Evolutionary conservation across 2,888 invertebrate species (phyloP).

Genomic region (Nebria brevicollis): DNA sequence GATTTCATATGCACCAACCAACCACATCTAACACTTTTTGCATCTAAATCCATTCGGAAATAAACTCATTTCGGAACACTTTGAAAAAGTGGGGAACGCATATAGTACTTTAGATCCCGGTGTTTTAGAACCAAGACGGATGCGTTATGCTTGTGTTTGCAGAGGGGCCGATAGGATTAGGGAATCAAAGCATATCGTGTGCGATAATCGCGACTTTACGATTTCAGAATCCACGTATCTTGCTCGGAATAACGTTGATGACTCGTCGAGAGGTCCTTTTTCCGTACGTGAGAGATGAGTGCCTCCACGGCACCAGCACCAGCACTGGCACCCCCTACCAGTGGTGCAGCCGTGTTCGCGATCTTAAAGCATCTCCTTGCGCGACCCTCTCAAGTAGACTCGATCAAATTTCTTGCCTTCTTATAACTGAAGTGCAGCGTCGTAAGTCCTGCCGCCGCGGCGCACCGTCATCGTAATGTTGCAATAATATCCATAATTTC

Average conservation of each 20-base stretch:
- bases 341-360: background rate
- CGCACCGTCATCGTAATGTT: conserved; percentile 33
- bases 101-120: background rate
- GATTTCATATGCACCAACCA: background rate
- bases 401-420: conserved; percentile 36
- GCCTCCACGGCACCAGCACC: background rate
- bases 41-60: background rate
- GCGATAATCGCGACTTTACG: conserved; percentile 60
- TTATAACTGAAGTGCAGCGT: conserved; percentile 34
- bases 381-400: conserved; percentile 9
- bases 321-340: no score
- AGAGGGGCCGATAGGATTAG: conserved; percentile 49
- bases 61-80: no score
- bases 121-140: background rate
- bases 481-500: conserved; percentile 47
- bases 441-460: conserved; percentile 24
- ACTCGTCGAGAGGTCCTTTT: conserved; percentile 38
- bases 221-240: conserved; percentile 56
- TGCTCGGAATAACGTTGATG: conserved; percentile 56
- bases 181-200: conserved; percentile 58
- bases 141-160: background rate
- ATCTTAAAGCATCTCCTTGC: conserved; percentile 4
- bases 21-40: conserved; percentile 6
- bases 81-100: no score
- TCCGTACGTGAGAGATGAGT: background rate